Evolutionary conservation across 2,888 invertebrate genomes (phyloP).

Genomic region (Drosophila rubida): DNA sequence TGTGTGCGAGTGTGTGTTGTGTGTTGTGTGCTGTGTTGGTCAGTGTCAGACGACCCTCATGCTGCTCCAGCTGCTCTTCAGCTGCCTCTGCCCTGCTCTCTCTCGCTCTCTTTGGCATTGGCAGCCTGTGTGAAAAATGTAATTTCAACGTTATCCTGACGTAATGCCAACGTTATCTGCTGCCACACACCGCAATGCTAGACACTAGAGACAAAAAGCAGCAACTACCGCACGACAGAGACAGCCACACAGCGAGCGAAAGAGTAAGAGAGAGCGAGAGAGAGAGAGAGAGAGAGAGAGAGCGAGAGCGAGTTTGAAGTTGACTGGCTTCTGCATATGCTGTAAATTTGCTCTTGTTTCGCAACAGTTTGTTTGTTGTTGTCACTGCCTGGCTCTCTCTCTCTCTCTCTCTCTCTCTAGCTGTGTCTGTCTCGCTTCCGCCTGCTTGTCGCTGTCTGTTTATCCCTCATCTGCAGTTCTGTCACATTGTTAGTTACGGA

Average conservation of each 20-base stretch:
- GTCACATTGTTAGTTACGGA: conserved; percentile 67
- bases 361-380: conserved; percentile 33
- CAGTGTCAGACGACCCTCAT: conserved; percentile 46
- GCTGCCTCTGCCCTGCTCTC: conserved; percentile 2
- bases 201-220: conserved; percentile 5
- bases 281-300: neutral
- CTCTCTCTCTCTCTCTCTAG: neutral
- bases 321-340: conserved; percentile 52
- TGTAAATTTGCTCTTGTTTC: conserved; percentile 43
- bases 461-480: conserved; percentile 28
- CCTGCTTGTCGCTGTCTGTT: neutral
- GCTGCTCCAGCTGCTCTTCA: neutral
- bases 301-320: neutral
- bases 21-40: conserved; percentile 58
- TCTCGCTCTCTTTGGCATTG: conserved; percentile 9
- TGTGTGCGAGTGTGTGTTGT: conserved; percentile 48
- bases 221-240: no score
- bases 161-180: conserved; percentile 78
- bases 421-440: neutral
- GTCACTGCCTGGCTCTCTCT: neutral
- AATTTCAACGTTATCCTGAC: conserved; percentile 78
- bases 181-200: conserved; percentile 52
- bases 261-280: neutral
- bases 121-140: conserved; percentile 74
- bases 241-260: conserved; percentile 2